These are phyloP conservation scores for Eleginops maclovinus DNA, from an alignment of 2,113 vertebrate genomes.

Conservation along the genomic window DNA sequence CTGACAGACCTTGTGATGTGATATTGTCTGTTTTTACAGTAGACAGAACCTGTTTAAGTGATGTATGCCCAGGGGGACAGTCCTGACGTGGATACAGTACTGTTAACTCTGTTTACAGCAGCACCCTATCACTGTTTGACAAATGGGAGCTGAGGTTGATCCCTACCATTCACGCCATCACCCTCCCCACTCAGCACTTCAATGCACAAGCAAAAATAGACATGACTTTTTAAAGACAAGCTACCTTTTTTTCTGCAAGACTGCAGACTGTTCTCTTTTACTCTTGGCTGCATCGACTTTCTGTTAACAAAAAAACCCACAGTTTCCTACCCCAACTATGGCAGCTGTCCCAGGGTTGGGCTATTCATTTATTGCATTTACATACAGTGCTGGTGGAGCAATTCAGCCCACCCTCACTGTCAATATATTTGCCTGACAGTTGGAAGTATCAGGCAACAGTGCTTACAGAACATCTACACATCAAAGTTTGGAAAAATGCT, in stretches of 20 bases:
- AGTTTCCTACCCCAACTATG: slow-evolving; percentile 61
- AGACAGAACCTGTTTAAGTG: slow-evolving; percentile 57
- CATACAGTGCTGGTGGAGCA: slow-evolving; percentile 50
- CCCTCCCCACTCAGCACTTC: slow-evolving; percentile 75
- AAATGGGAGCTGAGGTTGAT: slow-evolving; percentile 69
- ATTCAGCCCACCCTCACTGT: slow-evolving; percentile 42
- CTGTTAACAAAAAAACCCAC: slow-evolving; percentile 64
- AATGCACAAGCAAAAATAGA: slow-evolving; percentile 76
- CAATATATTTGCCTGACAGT: slow-evolving; percentile 60
- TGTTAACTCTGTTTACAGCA: slow-evolving; percentile 72
- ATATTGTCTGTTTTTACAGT: slow-evolving; percentile 57
- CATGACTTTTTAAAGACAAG: slow-evolving; percentile 76
- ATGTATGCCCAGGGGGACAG: slow-evolving; percentile 43
- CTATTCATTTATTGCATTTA: slow-evolving; percentile 60
- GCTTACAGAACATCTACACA: slow-evolving; percentile 67
- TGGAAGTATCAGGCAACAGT: slow-evolving; percentile 64
- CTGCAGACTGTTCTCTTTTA: slow-evolving; percentile 63
- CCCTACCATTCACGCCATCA: slow-evolving; percentile 66
- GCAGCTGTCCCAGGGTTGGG: slow-evolving; percentile 60
- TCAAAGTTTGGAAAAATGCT: slow-evolving; percentile 72
- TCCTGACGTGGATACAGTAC: slow-evolving; percentile 59
- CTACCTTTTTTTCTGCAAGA: slow-evolving; percentile 72
- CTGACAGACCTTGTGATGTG: slow-evolving; percentile 44
- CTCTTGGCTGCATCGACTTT: slow-evolving; percentile 78
- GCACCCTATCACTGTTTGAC: slow-evolving; percentile 65